Base-by-base conservation (phyloP, 2,888 invertebrate species). In the Dryococelus australis region DNA sequence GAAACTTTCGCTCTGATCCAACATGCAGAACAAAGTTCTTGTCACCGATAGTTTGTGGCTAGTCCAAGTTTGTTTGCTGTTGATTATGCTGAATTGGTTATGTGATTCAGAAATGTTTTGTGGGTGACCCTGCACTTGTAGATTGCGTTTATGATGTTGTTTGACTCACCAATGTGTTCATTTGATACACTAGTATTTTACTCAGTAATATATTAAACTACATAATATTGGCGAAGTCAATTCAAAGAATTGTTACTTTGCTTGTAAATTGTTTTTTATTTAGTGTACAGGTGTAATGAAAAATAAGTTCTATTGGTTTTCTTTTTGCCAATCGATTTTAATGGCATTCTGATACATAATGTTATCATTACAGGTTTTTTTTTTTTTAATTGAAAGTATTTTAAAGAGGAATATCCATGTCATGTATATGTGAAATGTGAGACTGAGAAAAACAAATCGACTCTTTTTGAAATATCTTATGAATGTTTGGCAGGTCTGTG, bases 151-250 rank as follows among this genome's bases (percentile, higher is more conserved):
- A n/a, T 65, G 16, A 65, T 65, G 8, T 51, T 51, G 65, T 65
- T 65, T 65, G 1, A 65, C 65, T 65, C 65, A 65, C 65, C 65
- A 65, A 65, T 65, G 65, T 65, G 65, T 65, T 65, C 65, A 65
- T 65, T 65, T 65, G 65, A 65, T 65, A 65, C 65, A 65, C 65
- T 24, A 65, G 65, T 65, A 65, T 65, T 65, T 65, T 65, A 16
- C 65, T 65, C 65, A 65, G 65, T n/a, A 65, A 65, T 65, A 20
- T 65, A n/a, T 65, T 8, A n/a, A 65, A 47, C 10, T 47, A 47
- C 47, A 47, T 47, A 47, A 13, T 47, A 47, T 47, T 13, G 10
- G 2, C n/a, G 1, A 65, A 8, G n/a, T 65, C 65, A n/a, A n/a
- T 65, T 20, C 12, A 51, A 51, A 51, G 51, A 51, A 51, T 35